Percentiles rank a stretch among this genome's conserved stretches.
phyloP scores from a whole-genome alignment of 2,113 vertebrate species.

The Hippocampus abdominalis region DNA sequence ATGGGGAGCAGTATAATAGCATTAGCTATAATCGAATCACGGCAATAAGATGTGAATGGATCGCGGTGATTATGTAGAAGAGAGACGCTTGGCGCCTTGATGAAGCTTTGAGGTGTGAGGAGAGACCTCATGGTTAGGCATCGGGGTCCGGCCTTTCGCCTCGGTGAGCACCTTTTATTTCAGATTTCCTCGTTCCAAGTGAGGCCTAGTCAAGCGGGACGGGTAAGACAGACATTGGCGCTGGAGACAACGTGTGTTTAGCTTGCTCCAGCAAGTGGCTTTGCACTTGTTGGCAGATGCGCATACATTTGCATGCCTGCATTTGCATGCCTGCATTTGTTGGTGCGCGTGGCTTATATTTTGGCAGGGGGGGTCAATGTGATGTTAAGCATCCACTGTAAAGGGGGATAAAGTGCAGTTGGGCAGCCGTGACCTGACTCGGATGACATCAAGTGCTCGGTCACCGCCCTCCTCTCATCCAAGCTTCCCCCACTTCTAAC shows the following conservation, averaged over 20 bases:
- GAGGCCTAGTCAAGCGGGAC: too few species aligned
- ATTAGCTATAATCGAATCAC: conserved; percentile 70
- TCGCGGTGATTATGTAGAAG: conserved; percentile 64
- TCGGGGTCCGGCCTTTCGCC: conserved; percentile 10
- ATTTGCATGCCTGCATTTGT: background rate
- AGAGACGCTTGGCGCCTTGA: conserved; percentile 43
- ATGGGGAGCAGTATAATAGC: conserved; percentile 56
- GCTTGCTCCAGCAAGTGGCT: background rate
- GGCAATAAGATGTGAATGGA: conserved; percentile 71
- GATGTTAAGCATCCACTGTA: conserved; percentile 50
- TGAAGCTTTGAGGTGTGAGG: conserved; percentile 45
- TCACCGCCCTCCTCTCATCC: conserved; percentile 47
- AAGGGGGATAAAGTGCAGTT: conserved; percentile 57
- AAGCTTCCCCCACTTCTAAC: conserved; percentile 33
- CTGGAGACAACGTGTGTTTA: too few species aligned
- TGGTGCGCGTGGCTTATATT: background rate
- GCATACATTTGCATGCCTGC: background rate
- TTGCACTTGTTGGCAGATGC: background rate
- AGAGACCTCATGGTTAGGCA: conserved; percentile 35
- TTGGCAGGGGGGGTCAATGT: conserved; percentile 5
- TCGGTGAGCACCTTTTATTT: background rate
- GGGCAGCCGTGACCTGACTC: conserved; percentile 63
- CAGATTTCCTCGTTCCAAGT: background rate
- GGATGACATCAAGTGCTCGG: conserved; percentile 67
- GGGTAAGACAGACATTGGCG: too few species aligned